Base-by-base conservation (phyloP, 2,113 vertebrate genomes). In the Tachysurus vachellii region DNA sequence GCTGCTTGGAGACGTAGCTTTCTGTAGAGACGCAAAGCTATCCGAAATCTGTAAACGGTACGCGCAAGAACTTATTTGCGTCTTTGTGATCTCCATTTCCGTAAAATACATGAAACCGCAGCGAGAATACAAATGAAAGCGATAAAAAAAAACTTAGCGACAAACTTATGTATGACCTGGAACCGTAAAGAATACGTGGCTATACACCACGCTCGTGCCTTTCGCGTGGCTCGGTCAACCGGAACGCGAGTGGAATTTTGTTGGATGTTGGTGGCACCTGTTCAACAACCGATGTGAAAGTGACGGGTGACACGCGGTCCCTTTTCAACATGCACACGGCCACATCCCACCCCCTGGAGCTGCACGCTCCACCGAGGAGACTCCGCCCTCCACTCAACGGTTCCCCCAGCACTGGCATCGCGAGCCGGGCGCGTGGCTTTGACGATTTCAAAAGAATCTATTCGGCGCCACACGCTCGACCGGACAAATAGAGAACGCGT, bases 341-440 rank as follows among this genome's bases (percentile, higher is more conserved):
- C 89, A 90, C 73, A 10, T 88, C 57, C 90, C 87, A 82, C 89
- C 80, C 82, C 47, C 47, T 5, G 16, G 83, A 79, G 75, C 80
- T 82, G 86, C 89, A 92, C 91, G 91, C 90, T 88, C 86, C 88
- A 85, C 83, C 66, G 80, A 84, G 62, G 79, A 90, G 84, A 88
- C 89, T 86, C 90, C 92, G 90, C 87, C 91, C 76, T 87, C 85
- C 16, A 47, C 84, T 89, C 83, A 79, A 80, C 36, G 68, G 86
- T 64, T 87, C 84, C 80, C 57, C 85, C 84, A 42, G 19, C 79
- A 86, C 91, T 14, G 91, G 89, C 86, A 89, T 88, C 90, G 90
- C 84, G 61, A 84, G 93, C 92, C 92, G 3, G 95, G 93, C 95
- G 94, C 95, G 95, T 95, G 95, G 93, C 95, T 92, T 86, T 76